These are phyloP conservation scores for Hypselothyrea guttata DNA, from an alignment of 2,888 invertebrate genomes.

Conservation along the genomic window DNA sequence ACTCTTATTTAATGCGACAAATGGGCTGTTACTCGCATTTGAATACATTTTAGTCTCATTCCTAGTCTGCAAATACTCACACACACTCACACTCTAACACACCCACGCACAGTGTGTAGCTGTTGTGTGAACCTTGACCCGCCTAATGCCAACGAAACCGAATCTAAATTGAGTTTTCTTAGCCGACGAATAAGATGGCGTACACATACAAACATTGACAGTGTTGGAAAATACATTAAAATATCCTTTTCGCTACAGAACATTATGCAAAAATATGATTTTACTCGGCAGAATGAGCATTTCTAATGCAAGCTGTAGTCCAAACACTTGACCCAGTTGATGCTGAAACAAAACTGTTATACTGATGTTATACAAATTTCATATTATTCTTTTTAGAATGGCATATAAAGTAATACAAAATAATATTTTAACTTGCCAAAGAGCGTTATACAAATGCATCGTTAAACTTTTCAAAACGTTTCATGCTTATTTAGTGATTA, in stretches of 20 bases:
- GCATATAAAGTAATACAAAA: too few relatives aligned
- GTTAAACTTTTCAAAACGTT: too few relatives aligned
- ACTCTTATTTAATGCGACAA: constrained; percentile 74
- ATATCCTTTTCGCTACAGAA: background rate
- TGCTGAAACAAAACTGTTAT: constrained; percentile 1
- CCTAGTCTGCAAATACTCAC: constrained; percentile 43
- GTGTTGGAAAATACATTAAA: constrained; percentile 27
- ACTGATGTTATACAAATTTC: background rate
- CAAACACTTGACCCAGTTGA: too few relatives aligned
- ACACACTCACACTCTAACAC: constrained; percentile 18
- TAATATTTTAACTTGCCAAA: too few relatives aligned
- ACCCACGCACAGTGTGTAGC: constrained; percentile 1
- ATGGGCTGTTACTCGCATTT: constrained; percentile 70
- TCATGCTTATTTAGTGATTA: too few relatives aligned
- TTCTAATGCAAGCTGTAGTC: background rate
- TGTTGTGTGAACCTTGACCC: constrained; percentile 37
- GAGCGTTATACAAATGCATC: too few relatives aligned
- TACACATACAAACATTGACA: constrained; percentile 33
- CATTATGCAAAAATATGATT: constrained; percentile 9
- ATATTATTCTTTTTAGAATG: too few relatives aligned
- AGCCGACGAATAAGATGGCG: constrained; percentile 33
- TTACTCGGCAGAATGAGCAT: constrained; percentile 1
- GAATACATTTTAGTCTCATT: constrained; percentile 62
- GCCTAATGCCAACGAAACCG: constrained; percentile 43
- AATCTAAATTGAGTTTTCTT: constrained; percentile 63